Evolutionary conservation across 2,113 vertebrate genomes (phyloP).

Genomic region (Epinephelus cyanopodus): DNA sequence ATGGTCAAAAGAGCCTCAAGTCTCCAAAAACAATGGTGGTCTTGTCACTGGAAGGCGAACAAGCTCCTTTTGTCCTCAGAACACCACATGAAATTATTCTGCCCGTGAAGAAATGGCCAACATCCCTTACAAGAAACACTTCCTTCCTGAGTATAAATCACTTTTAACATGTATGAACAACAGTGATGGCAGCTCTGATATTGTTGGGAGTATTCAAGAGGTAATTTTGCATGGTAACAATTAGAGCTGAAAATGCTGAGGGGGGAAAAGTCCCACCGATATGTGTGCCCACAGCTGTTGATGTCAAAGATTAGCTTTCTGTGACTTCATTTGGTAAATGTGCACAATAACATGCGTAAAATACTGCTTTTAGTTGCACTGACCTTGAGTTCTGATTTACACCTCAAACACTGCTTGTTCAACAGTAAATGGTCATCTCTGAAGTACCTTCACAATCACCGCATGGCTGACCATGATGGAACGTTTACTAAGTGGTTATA

Average conservation of each 20-base stretch:
- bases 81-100: constrained; percentile 1
- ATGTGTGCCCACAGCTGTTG: constrained; percentile 2
- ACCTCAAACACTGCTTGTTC: not conserved
- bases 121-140: constrained; percentile 40
- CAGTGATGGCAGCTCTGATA: constrained; percentile 53
- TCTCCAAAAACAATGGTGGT: constrained; percentile 12
- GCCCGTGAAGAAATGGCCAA: constrained; percentile 4
- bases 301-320: constrained; percentile 33
- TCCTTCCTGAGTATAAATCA: constrained; percentile 57
- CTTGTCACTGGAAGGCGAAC: constrained; percentile 36
- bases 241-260: constrained; percentile 48
- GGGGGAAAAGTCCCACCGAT: not conserved
- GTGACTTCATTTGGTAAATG: not conserved
- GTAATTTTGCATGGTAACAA: constrained; percentile 46
- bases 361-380: not conserved
- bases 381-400: constrained; percentile 18
- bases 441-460: not conserved
- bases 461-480: constrained; percentile 8
- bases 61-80: constrained; percentile 17
- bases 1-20: not conserved
- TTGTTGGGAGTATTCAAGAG: constrained; percentile 31
- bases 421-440: not conserved
- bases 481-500: constrained; percentile 22
- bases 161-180: constrained; percentile 29
- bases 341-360: not conserved